Evolutionary conservation across 2,888 invertebrate genomes (phyloP).

Genomic region (Carcina quercana): DNA sequence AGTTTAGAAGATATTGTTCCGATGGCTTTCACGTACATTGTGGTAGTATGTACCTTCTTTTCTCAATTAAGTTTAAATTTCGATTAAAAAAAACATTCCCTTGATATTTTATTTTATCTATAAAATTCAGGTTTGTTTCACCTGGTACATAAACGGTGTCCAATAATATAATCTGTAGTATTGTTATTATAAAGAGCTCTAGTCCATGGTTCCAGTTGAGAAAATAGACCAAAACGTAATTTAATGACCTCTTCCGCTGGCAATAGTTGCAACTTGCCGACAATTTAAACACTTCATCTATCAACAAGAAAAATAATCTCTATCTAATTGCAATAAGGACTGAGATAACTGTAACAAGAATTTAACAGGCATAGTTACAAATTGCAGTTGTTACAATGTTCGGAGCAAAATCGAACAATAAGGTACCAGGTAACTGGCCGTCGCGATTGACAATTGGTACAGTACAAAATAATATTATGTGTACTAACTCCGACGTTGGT

Average conservation of each 20-base stretch:
- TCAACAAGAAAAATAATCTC: not conserved
- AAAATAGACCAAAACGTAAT: not conserved
- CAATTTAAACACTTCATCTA: not conserved
- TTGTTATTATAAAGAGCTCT: too few species aligned
- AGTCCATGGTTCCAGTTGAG: too few species aligned
- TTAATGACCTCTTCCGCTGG: not conserved
- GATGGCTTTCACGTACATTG: too few species aligned
- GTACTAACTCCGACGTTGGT: too few species aligned
- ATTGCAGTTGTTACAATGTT: conserved; percentile 8
- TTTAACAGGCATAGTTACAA: conserved; percentile 5
- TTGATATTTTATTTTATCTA: too few species aligned
- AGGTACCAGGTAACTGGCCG: conserved; percentile 35
- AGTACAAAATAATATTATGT: conserved; percentile 40
- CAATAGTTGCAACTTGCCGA: not conserved
- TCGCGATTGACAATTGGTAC: conserved; percentile 48
- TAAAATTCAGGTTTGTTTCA: too few species aligned
- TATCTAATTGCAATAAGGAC: not conserved
- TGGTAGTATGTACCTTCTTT: too few species aligned
- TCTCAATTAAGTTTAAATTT: too few species aligned
- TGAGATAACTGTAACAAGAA: conserved; percentile 1
- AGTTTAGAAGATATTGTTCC: too few species aligned
- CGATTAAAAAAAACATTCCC: too few species aligned
- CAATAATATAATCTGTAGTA: too few species aligned
- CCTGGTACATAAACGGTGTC: too few species aligned
- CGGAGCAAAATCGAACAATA: conserved; percentile 46